Conservation (phyloP, 2,113 vertebrate genomes). For the Catharus fuscescens region DNA sequence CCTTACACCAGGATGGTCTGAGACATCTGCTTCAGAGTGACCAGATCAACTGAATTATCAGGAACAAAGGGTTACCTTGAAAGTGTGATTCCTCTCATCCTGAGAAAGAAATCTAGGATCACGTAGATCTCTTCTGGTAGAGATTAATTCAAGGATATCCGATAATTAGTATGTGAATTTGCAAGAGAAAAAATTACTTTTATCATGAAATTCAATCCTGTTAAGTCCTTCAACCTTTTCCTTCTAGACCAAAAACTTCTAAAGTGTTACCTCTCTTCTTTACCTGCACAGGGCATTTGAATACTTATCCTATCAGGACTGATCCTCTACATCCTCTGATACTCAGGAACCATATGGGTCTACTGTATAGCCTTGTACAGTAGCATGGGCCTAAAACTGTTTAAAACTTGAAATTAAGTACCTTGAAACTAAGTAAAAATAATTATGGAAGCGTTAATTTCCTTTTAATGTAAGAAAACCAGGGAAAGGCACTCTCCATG, state of each 20-base stretch:
- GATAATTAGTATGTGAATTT: background rate
- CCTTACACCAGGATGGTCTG: background rate
- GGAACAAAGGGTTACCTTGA: background rate
- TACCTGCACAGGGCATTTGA: background rate
- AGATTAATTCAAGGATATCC: background rate
- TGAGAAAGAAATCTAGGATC: background rate
- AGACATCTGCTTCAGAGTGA: rapidly evolving
- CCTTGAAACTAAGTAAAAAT: background rate
- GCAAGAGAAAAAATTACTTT: background rate
- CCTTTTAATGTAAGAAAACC: background rate
- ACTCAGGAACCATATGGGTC: background rate
- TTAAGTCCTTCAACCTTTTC: background rate
- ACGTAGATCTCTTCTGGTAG: background rate
- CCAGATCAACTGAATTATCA: background rate
- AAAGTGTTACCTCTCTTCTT: background rate
- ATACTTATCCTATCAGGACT: background rate
- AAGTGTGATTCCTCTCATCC: background rate
- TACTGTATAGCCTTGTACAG: background rate
- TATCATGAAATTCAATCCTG: background rate
- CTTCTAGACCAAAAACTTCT: background rate
- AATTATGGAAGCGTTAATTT: background rate
- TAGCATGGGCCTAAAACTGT: background rate
- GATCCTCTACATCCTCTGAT: background rate
- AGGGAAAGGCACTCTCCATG: background rate
- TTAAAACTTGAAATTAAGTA: background rate